These are phyloP conservation scores for Campoplex capitator DNA, from an alignment of 2,888 invertebrate species.

Conservation along the genomic window DNA sequence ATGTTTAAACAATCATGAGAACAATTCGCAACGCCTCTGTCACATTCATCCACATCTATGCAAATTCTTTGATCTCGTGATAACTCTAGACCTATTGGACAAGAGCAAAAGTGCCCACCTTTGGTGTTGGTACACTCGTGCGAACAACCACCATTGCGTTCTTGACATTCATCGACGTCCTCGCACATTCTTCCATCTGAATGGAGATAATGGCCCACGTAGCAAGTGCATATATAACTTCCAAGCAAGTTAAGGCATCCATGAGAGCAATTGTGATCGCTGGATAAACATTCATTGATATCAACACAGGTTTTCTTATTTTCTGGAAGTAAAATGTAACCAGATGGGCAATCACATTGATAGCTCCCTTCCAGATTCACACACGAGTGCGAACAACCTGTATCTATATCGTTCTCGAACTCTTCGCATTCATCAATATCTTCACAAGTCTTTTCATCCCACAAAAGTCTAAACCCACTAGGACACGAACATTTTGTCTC, in stretches of 20 bases:
- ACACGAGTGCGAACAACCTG: conserved; percentile 84
- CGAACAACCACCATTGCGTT: conserved; percentile 85
- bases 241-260: conserved; percentile 79
- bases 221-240: conserved; percentile 82
- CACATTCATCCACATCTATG: conserved; percentile 84
- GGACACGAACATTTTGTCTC: conserved; percentile 86
- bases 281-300: conserved; percentile 82
- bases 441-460: conserved; percentile 79
- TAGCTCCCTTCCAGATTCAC: conserved; percentile 86
- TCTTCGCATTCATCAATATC: conserved; percentile 83
- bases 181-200: conserved; percentile 80
- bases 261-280: conserved; percentile 79
- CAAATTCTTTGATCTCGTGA: conserved; percentile 82
- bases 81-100: conserved; percentile 85
- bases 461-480: conserved; percentile 83
- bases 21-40: conserved; percentile 83
- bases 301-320: conserved; percentile 85
- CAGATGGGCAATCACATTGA: conserved; percentile 85
- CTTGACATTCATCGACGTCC: conserved; percentile 81
- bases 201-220: conserved; percentile 79
- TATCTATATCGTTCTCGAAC: conserved; percentile 81
- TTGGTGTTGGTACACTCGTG: conserved; percentile 85
- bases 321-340: conserved; percentile 82
- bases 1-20: conserved; percentile 85
- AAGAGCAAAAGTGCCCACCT: conserved; percentile 86